Conservation (phyloP, 2,797 vertebrate species). For the Siniperca undulata region DNA sequence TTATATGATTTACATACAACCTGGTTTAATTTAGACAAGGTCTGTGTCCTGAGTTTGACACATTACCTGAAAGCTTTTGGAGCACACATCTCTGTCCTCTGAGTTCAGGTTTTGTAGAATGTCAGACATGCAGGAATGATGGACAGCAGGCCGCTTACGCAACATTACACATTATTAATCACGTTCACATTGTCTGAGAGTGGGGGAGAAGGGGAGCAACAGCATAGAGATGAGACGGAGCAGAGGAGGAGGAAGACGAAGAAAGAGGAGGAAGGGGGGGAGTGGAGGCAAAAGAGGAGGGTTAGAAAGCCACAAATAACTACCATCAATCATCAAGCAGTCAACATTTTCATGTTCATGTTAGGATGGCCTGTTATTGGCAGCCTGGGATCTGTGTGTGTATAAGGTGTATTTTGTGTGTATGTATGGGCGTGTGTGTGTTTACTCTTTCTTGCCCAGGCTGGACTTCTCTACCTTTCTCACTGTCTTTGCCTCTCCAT, state of each 20-base stretch:
- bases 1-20: neutral
- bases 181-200: conserved; percentile 70
- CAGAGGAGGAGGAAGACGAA: conserved; percentile 55
- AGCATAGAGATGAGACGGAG: conserved; percentile 54
- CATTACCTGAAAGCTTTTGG: neutral
- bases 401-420: conserved; percentile 17
- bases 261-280: conserved; percentile 46
- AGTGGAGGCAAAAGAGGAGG: conserved; percentile 76
- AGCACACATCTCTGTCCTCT: neutral
- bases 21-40: conserved; percentile 1
- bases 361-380: conserved; percentile 90
- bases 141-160: conserved; percentile 77
- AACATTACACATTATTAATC: conserved; percentile 86
- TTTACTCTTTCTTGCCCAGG: conserved; percentile 56
- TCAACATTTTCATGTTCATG: conserved; percentile 88
- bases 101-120: conserved; percentile 41
- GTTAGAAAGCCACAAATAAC: conserved; percentile 89
- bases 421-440: conserved; percentile 44
- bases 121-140: conserved; percentile 55
- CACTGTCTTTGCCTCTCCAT: conserved; percentile 81
- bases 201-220: conserved; percentile 46
- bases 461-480: conserved; percentile 76
- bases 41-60: conserved; percentile 2
- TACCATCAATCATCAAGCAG: conserved; percentile 90
- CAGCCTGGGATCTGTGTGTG: conserved; percentile 86